Evolutionary conservation across 2,888 invertebrate species (phyloP).

Genomic region (Temnothorax rugatulus): DNA sequence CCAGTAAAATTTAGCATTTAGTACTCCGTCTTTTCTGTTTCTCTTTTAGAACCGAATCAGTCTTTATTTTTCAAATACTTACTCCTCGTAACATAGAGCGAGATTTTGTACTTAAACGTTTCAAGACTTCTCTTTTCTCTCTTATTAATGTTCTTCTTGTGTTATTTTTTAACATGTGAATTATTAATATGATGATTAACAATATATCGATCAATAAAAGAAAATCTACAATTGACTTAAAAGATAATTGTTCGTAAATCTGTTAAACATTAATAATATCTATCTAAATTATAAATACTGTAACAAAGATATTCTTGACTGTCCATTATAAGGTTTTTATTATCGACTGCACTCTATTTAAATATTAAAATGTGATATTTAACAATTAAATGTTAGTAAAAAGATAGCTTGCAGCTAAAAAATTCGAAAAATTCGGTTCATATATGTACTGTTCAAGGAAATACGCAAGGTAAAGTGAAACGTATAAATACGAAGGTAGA

Average conservation of each 20-base stretch:
- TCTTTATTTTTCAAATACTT: background rate
- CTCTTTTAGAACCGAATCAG: background rate
- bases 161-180: background rate
- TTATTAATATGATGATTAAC: background rate
- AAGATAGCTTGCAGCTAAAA: background rate
- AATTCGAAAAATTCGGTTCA: background rate
- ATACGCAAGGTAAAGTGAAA: constrained; percentile 6
- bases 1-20: background rate
- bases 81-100: background rate
- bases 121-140: background rate
- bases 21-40: background rate
- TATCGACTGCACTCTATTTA: background rate
- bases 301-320: background rate
- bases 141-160: background rate
- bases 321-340: background rate
- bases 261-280: background rate
- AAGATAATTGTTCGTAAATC: background rate
- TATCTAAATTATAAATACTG: background rate
- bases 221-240: background rate
- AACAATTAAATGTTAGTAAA: background rate
- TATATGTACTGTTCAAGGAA: background rate
- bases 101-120: background rate
- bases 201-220: background rate
- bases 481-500: constrained; percentile 19
- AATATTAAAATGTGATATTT: constrained; percentile 8